phyloP scores from a whole-genome alignment of 2,113 vertebrate species.

The Scomber scombrus region DNA sequence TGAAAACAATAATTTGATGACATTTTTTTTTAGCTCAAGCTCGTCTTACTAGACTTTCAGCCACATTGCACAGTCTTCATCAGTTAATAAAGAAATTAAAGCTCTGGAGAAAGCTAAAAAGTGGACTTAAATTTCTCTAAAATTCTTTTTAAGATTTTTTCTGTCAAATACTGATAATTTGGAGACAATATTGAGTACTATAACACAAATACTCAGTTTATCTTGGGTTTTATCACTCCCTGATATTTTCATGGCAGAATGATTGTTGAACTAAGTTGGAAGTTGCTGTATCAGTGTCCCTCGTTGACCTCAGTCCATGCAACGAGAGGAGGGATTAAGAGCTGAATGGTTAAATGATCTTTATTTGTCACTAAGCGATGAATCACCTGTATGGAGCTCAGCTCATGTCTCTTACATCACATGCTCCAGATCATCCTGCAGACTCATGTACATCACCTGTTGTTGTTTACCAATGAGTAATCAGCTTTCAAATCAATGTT shows the following conservation, averaged over 20 bases:
- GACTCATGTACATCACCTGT: background rate
- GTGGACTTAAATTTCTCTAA: background rate
- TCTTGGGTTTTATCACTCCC: background rate
- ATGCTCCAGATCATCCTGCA: slow-evolving; percentile 14
- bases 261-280: background rate
- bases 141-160: background rate
- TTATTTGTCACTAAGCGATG: slow-evolving; percentile 46
- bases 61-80: background rate
- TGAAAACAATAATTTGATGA: background rate
- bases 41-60: background rate
- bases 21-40: background rate
- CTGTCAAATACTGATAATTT: background rate
- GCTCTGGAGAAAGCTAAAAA: background rate
- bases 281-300: background rate
- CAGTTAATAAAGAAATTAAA: background rate
- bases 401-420: slow-evolving; percentile 10
- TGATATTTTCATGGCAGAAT: background rate
- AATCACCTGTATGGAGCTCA: slow-evolving; percentile 41
- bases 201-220: no score
- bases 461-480: slow-evolving; percentile 36
- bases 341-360: slow-evolving; percentile 46
- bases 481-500: background rate
- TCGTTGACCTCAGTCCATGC: background rate
- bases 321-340: slow-evolving; percentile 44
- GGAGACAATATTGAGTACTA: background rate